Conservation (phyloP, 2,888 invertebrate species). For the Rhagophthalmus giganteus region DNA sequence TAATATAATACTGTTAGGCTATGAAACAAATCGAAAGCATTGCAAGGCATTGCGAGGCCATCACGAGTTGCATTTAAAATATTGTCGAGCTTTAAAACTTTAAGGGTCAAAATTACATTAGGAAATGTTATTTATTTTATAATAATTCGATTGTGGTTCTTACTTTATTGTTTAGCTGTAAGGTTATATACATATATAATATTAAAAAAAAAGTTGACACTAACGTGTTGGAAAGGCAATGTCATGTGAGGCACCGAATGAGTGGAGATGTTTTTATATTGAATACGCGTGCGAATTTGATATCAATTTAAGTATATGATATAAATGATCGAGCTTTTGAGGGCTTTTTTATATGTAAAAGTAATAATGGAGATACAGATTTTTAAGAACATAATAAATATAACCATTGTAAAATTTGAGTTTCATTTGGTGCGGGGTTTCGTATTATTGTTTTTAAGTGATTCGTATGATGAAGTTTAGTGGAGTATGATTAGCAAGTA, state of each 20-base stretch:
- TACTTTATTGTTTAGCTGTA: constrained; percentile 29
- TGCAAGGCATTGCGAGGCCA: constrained; percentile 27
- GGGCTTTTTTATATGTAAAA: constrained; percentile 57
- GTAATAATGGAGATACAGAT: constrained; percentile 56
- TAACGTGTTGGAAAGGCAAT: constrained; percentile 28
- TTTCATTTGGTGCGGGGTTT: constrained; percentile 15
- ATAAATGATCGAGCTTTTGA: constrained; percentile 58
- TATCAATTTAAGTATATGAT: constrained; percentile 51
- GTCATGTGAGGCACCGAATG: constrained; percentile 38
- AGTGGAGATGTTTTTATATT: constrained; percentile 50
- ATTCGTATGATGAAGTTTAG: not conserved
- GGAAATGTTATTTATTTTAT: constrained; percentile 32
- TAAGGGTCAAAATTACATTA: constrained; percentile 25
- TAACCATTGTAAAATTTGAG: constrained; percentile 53
- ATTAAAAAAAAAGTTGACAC: constrained; percentile 6
- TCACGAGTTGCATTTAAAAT: constrained; percentile 18
- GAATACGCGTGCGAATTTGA: constrained; percentile 54
- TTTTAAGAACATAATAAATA: constrained; percentile 56
- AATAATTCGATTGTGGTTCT: constrained; percentile 21
- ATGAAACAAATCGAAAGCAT: constrained; percentile 42
- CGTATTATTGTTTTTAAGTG: not conserved
- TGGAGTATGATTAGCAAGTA: no score
- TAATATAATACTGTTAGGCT: constrained; percentile 50
- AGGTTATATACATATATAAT: constrained; percentile 12
- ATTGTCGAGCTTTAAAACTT: constrained; percentile 26